phyloP scores from a whole-genome alignment of 2,113 vertebrate genomes.

The Collichthys lucidus region DNA sequence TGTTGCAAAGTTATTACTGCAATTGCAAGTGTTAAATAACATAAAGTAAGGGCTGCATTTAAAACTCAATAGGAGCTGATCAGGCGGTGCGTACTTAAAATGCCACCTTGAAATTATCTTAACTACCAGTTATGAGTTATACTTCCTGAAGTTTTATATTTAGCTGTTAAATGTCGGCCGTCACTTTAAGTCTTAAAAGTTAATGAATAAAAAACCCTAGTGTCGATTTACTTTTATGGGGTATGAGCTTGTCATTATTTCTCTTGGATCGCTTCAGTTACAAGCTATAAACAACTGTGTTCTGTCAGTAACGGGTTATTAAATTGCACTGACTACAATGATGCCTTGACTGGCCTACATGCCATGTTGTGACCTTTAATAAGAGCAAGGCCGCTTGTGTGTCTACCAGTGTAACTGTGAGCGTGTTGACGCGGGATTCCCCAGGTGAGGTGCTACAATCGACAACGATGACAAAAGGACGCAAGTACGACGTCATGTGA shows the following conservation, averaged over 20 bases:
- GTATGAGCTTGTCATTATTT: constrained; percentile 41
- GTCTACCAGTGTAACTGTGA: not conserved
- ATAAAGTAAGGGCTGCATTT: not conserved
- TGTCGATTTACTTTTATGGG: constrained; percentile 46
- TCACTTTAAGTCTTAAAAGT: constrained; percentile 60
- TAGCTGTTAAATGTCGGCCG: constrained; percentile 52
- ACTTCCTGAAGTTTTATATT: constrained; percentile 38
- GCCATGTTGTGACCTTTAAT: constrained; percentile 1
- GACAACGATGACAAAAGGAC: constrained; percentile 13
- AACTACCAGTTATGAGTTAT: constrained; percentile 36
- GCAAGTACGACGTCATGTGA: constrained; percentile 20
- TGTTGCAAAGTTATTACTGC: not conserved
- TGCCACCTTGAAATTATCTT: constrained; percentile 29
- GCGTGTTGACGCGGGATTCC: not conserved
- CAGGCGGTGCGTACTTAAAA: not conserved
- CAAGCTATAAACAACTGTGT: constrained; percentile 35
- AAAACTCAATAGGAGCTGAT: constrained; percentile 23
- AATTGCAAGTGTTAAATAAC: constrained; percentile 13
- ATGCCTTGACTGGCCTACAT: constrained; percentile 8
- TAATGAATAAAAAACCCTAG: constrained; percentile 57
- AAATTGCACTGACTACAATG: constrained; percentile 22
- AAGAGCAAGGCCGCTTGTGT: not conserved
- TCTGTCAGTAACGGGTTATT: constrained; percentile 57
- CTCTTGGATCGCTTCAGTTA: constrained; percentile 37
- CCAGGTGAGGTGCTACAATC: not conserved